Conservation (phyloP, 2,113 vertebrate genomes). For the Trematocara unimaculatum region DNA sequence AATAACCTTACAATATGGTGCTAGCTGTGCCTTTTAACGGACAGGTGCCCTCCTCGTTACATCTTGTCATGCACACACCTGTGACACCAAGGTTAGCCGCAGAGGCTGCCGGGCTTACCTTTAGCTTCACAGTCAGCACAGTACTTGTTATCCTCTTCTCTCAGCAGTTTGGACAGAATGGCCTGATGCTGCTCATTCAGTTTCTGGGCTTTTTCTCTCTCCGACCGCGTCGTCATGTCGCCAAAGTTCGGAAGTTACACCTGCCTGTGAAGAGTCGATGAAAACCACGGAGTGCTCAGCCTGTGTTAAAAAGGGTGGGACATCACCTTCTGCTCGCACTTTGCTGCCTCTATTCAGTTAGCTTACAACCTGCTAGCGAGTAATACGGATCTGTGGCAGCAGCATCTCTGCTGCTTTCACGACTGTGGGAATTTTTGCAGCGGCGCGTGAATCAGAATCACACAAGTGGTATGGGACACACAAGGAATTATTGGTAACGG, state of each 20-base stretch:
- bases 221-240: slow-evolving; percentile 89
- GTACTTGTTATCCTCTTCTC: slow-evolving; percentile 92
- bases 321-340: background rate
- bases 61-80: background rate
- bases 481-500: background rate
- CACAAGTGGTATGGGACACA: background rate
- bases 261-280: background rate
- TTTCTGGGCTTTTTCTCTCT: slow-evolving; percentile 93
- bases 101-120: slow-evolving; percentile 62
- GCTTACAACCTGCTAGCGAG: slow-evolving; percentile 43
- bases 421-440: slow-evolving; percentile 15
- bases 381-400: slow-evolving; percentile 18
- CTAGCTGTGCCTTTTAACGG: background rate
- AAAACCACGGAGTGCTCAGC: background rate
- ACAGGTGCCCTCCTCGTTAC: background rate
- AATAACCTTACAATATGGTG: background rate
- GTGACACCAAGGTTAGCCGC: background rate
- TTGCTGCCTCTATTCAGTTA: background rate
- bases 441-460: background rate
- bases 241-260: background rate
- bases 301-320: background rate
- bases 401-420: slow-evolving; percentile 45
- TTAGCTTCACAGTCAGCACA: slow-evolving; percentile 96
- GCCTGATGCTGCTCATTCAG: slow-evolving; percentile 94
- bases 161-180: slow-evolving; percentile 87